Conservation (phyloP, 2,888 invertebrate genomes). For the Caradrina clavipalpis region DNA sequence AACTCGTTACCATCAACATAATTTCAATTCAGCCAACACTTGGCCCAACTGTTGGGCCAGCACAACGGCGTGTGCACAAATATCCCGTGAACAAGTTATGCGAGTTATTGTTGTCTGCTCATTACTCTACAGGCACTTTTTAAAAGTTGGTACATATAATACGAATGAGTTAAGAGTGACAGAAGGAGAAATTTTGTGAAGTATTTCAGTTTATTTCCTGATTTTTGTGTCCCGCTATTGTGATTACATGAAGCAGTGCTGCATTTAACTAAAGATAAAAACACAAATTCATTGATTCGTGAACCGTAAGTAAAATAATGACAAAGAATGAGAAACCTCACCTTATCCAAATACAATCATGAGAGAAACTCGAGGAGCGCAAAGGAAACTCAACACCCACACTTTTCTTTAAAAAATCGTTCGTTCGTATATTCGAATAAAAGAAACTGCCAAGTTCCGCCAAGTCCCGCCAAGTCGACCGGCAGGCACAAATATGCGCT, state of each 20-base stretch:
- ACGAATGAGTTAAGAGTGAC: neutral
- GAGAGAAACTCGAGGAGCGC: neutral
- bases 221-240: neutral
- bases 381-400: conserved; percentile 26
- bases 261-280: neutral
- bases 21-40: conserved; percentile 38
- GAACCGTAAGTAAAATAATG: neutral
- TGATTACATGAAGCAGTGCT: neutral
- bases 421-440: conserved; percentile 37
- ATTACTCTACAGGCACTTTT: conserved; percentile 36
- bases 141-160: conserved; percentile 23
- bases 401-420: conserved; percentile 28
- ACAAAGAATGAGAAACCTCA: neutral
- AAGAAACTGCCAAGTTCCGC: conserved; percentile 38
- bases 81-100: conserved; percentile 18
- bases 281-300: neutral
- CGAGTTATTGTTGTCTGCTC: conserved; percentile 44
- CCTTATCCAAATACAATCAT: neutral
- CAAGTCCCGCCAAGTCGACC: conserved; percentile 33
- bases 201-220: neutral
- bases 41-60: conserved; percentile 22
- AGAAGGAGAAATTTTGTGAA: neutral
- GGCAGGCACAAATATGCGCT: conserved; percentile 49
- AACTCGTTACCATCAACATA: conserved; percentile 30
- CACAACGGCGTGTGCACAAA: conserved; percentile 3